Evolutionary conservation across 2,797 vertebrate species (phyloP), one percentile per base, ranked within the genome.

Genomic region (Fistularia tabacaria): DNA sequence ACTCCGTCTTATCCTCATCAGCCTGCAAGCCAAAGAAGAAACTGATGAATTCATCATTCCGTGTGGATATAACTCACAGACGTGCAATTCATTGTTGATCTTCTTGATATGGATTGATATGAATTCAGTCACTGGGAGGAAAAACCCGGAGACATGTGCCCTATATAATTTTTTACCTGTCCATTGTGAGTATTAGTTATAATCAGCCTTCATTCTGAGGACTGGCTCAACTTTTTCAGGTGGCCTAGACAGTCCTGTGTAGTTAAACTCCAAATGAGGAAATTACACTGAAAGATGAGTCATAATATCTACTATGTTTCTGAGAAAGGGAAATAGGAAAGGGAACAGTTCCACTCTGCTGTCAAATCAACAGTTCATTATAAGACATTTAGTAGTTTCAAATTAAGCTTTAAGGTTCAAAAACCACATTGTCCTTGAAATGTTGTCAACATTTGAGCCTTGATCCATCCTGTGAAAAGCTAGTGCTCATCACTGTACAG

Each of bases 381-480:
- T 66, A 54, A 43, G 62, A 37, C 58, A 54, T 67, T 49, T 39
- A 36, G 25, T 70, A 64, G 25, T 25, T 25, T 59, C 67, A 62
- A 79, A 76, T 7, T 25, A 25, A 25, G 38, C 60, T 68, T 57
- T 15, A 59, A 48, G 13, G 7, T 59, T 25, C 36, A 51, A 47
- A 48, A 59, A 57, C 49, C 49, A 62, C 61, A 38, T 54, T 36
- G 1, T 12, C 6, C 41, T 43, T 40, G 47, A 3, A 55, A n/a
- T n/a, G n/a, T n/a, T n/a, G n/a, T n/a, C n/a, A 57, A 15, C 51
- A 49, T 65, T 41, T 8, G 62, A 71, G 75, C 71, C 66, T 57
- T 7, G 54, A 79, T 55, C 82, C 69, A 73, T 73, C 48, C 51
- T 57, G 57, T 67, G 36, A 54, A 57, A 75, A 65, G 61, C 74